A percentile compares a stretch with the other conserved stretches of the same genome.
Evolutionary conservation across 2,113 vertebrate genomes (phyloP).

Genomic region (Crypturellus undulatus): DNA sequence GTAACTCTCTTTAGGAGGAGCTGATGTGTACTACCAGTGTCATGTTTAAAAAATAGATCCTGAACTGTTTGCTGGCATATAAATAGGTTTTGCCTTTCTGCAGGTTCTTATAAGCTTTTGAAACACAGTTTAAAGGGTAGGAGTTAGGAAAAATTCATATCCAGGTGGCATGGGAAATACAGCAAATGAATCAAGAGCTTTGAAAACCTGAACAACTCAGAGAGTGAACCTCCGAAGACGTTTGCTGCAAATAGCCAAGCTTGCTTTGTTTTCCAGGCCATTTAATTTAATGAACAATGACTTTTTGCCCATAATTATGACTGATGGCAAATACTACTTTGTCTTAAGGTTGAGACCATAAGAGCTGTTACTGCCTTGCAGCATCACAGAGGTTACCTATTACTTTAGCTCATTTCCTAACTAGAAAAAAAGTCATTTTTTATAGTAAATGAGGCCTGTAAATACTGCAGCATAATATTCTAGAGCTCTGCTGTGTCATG

Average conservation of each 20-base stretch:
- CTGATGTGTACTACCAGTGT: background rate
- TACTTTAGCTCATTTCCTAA: background rate
- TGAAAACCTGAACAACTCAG: background rate
- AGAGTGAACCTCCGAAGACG: background rate
- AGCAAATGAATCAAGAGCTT: background rate
- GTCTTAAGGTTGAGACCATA: background rate
- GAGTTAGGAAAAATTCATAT: slow-evolving; percentile 19
- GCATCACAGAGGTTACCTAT: background rate
- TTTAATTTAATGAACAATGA: slow-evolving; percentile 31
- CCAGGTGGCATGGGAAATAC: background rate
- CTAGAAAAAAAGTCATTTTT: background rate
- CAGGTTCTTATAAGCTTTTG: background rate
- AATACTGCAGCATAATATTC: background rate
- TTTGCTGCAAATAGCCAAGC: background rate
- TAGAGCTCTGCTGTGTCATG: background rate
- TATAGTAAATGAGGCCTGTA: background rate
- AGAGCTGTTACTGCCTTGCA: background rate
- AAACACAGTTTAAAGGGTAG: background rate
- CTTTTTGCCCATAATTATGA: slow-evolving; percentile 25
- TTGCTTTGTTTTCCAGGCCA: slow-evolving; percentile 33
- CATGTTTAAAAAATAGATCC: background rate
- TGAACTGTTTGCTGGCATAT: background rate
- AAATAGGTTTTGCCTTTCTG: slow-evolving; percentile 9
- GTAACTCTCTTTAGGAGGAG: background rate
- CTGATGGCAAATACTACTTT: background rate